Evolutionary conservation across 2,113 vertebrate genomes (phyloP).

Genomic region (Amphiprion ocellaris): DNA sequence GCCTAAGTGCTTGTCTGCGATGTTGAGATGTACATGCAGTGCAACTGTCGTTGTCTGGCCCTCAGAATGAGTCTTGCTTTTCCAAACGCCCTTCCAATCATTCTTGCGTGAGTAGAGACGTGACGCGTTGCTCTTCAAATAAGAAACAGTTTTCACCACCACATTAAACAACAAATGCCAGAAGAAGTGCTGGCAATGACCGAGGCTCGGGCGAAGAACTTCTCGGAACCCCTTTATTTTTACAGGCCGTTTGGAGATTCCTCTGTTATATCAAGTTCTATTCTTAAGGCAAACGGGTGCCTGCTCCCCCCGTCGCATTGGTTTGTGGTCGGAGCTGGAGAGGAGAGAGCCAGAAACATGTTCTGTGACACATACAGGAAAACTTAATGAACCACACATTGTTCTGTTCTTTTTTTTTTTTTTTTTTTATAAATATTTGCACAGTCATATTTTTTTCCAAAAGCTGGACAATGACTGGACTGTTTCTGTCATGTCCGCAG

Average conservation of each 20-base stretch:
- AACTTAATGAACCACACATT: conserved; percentile 70
- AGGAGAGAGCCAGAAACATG: conserved; percentile 52
- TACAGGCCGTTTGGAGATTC: conserved; percentile 81
- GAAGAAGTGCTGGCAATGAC: conserved; percentile 70
- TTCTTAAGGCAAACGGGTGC: conserved; percentile 75
- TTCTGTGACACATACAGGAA: conserved; percentile 75
- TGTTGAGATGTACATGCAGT: conserved; percentile 47
- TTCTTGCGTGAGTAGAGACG: conserved; percentile 68
- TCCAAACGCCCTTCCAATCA: conserved; percentile 74
- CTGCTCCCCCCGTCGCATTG: conserved; percentile 36
- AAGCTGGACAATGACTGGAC: conserved; percentile 45
- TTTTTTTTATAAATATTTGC: conserved; percentile 66
- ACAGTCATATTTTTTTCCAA: conserved; percentile 59
- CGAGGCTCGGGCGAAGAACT: conserved; percentile 59
- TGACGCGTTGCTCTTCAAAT: conserved; percentile 76
- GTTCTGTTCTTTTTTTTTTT: conserved; percentile 29
- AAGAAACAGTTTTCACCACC: conserved; percentile 77
- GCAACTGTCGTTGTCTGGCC: conserved; percentile 61
- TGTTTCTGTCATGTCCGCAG: conserved; percentile 57
- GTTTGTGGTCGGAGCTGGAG: conserved; percentile 63
- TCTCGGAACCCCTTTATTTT: conserved; percentile 84
- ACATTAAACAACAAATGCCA: conserved; percentile 76
- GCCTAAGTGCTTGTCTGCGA: conserved; percentile 33
- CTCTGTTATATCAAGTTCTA: conserved; percentile 80
- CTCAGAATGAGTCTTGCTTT: conserved; percentile 67